Evolutionary conservation across 2,113 vertebrate species (phyloP).

Genomic region (Centrocercus urophasianus): DNA sequence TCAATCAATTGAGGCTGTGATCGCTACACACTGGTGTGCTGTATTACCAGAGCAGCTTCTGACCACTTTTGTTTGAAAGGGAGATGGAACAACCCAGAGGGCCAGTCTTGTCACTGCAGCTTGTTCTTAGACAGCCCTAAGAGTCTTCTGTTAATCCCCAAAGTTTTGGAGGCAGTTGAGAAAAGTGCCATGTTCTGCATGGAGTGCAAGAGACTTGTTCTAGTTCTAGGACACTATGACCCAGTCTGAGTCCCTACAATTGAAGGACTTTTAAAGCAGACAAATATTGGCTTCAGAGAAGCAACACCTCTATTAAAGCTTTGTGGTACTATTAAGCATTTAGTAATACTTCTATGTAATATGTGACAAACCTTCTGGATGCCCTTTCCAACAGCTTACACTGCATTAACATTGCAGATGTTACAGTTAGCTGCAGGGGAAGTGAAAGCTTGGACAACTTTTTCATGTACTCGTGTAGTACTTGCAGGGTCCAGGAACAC

Average conservation of each 20-base stretch:
- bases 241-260: neutral
- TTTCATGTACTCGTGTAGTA: neutral
- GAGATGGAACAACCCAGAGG: too few species aligned
- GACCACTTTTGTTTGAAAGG: neutral
- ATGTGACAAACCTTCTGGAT: neutral
- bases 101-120: neutral
- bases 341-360: neutral
- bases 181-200: neutral
- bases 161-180: neutral
- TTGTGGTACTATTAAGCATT: neutral
- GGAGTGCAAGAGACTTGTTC: neutral
- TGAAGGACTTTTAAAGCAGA: neutral
- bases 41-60: neutral
- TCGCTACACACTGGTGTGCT: neutral
- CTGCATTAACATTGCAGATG: neutral
- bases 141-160: neutral
- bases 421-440: neutral
- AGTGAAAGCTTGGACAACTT: neutral
- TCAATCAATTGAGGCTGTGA: neutral
- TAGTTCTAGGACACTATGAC: neutral
- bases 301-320: neutral
- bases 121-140: neutral
- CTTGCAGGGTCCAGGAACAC: neutral
- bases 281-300: neutral
- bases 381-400: neutral